Evolutionary conservation across 2,888 invertebrate genomes (phyloP).

Genomic region (Hirudinaria manillensis): DNA sequence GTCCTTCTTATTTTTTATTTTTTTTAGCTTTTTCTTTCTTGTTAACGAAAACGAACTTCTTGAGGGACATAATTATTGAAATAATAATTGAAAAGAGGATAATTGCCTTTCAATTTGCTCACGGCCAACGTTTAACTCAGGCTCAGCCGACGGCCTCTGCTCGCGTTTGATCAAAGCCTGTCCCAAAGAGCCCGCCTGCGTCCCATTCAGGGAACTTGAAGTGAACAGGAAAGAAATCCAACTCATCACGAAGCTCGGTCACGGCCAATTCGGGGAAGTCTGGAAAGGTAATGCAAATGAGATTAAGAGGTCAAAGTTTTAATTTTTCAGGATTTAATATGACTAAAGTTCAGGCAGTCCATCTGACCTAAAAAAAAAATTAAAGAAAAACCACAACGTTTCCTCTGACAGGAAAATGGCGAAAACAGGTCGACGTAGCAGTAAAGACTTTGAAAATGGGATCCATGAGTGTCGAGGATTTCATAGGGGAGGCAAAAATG

Average conservation of each 20-base stretch:
- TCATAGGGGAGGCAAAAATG: conserved; percentile 72
- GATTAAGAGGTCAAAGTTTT: too few relatives aligned
- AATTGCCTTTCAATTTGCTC: too few relatives aligned
- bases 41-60: neutral
- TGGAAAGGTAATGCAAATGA: conserved; percentile 69
- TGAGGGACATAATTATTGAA: too few relatives aligned
- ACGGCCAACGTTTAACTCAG: conserved; percentile 55
- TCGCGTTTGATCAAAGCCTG: conserved; percentile 89
- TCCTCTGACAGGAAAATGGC: conserved; percentile 66
- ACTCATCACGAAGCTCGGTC: conserved; percentile 79
- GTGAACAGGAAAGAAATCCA: conserved; percentile 83
- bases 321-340: too few relatives aligned
- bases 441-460: conserved; percentile 93
- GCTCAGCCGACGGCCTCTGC: conserved; percentile 89
- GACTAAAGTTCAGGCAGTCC: too few relatives aligned
- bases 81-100: too few relatives aligned
- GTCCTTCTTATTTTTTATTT: neutral
- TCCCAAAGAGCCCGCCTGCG: conserved; percentile 81
- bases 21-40: neutral
- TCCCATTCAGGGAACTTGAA: conserved; percentile 98
- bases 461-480: conserved; percentile 87
- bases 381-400: too few relatives aligned
- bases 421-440: conserved; percentile 91
- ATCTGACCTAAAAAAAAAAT: too few relatives aligned
- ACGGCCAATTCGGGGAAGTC: conserved; percentile 95